Evolutionary conservation across 2,113 vertebrate genomes (phyloP).

Genomic region (Uria aalge): DNA sequence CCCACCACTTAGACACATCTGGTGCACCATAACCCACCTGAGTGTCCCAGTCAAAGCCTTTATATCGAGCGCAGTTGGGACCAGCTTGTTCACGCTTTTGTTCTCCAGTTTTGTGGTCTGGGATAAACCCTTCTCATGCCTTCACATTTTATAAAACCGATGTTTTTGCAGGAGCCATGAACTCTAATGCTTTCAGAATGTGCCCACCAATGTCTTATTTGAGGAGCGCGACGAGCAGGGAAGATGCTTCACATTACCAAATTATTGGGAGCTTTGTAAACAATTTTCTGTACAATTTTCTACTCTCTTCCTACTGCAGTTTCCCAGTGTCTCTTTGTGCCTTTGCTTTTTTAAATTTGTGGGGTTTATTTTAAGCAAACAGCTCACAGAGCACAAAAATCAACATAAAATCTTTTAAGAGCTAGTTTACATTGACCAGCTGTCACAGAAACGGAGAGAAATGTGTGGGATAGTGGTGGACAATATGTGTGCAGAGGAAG

Average conservation of each 20-base stretch:
- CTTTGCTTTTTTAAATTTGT: not conserved
- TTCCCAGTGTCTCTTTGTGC: not conserved
- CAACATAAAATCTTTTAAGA: slow-evolving; percentile 52
- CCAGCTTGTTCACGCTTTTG: not conserved
- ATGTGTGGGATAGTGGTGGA: slow-evolving; percentile 25
- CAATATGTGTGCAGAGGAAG: slow-evolving; percentile 38
- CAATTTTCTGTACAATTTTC: not conserved
- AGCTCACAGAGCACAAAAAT: slow-evolving; percentile 17
- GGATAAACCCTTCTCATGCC: not conserved
- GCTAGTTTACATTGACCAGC: slow-evolving; percentile 57
- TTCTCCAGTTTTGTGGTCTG: not conserved
- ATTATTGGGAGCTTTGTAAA: not conserved
- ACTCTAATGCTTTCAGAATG: not conserved
- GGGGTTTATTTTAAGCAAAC: slow-evolving; percentile 33
- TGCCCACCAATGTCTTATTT: not conserved
- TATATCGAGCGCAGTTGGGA: not conserved
- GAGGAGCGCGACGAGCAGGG: not conserved
- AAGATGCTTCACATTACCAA: slow-evolving; percentile 17
- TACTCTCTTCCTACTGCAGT: not conserved
- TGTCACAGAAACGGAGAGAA: slow-evolving; percentile 45
- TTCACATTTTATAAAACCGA: not conserved
- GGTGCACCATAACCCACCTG: not conserved
- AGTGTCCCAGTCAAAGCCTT: not conserved
- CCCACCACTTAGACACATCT: not conserved
- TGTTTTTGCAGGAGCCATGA: not conserved